These are phyloP conservation scores for Eriocheir sinensis DNA, from an alignment of 1,140 invertebrate species.

Conservation along the genomic window DNA sequence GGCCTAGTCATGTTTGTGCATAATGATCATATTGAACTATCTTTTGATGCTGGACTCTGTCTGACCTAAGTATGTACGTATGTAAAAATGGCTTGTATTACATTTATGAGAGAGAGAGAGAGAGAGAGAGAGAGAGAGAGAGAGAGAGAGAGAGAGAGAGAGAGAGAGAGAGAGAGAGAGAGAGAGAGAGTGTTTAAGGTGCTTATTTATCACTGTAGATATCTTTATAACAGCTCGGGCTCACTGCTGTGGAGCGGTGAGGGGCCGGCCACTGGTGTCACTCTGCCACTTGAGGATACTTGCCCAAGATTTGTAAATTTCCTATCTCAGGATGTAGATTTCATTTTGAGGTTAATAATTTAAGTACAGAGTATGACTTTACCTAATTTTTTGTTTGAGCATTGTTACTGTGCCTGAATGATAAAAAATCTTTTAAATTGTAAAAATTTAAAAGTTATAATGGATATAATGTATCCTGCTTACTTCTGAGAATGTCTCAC, in stretches of 20 bases:
- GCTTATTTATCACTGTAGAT: slow-evolving; percentile 57
- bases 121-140: too few species aligned
- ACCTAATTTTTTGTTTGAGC: background rate
- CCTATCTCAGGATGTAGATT: slow-evolving; percentile 33
- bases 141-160: too few species aligned
- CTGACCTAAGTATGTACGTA: slow-evolving; percentile 29
- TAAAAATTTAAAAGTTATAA: background rate
- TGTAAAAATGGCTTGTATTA: slow-evolving; percentile 16
- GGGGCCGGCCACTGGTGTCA: background rate
- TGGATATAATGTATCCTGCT: background rate
- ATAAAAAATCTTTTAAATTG: background rate
- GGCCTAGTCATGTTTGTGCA: slow-evolving; percentile 44
- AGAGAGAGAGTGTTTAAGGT: slow-evolving; percentile 37
- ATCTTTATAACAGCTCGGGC: background rate
- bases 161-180: background rate
- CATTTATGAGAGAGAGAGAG: background rate
- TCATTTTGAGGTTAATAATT: background rate
- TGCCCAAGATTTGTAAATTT: slow-evolving; percentile 19
- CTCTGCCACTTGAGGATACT: slow-evolving; percentile 35
- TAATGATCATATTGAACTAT: background rate
- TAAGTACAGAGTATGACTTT: background rate
- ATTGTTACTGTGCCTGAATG: slow-evolving; percentile 11
- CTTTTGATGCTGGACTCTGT: background rate
- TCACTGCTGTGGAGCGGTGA: background rate
- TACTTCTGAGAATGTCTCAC: background rate